Percentiles rank a stretch among this genome's conserved stretches.
Evolutionary conservation across 2,113 vertebrate genomes (phyloP).

Genomic region (Glaucidium brasilianum): DNA sequence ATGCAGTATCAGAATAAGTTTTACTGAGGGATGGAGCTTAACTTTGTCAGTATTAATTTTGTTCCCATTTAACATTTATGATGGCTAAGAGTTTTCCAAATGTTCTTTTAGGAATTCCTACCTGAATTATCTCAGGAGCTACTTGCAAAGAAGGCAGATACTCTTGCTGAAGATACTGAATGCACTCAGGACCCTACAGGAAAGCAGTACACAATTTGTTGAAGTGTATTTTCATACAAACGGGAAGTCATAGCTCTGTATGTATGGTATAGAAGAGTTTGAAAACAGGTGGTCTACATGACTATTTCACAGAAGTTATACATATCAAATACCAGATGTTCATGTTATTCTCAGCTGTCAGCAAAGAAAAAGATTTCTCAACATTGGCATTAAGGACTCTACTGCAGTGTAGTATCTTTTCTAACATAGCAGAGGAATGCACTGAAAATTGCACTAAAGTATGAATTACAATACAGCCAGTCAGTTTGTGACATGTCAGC

Average conservation of each 20-base stretch:
- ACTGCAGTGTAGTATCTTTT: neutral
- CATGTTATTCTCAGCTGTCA: neutral
- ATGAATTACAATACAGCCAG: neutral
- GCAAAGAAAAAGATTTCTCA: neutral
- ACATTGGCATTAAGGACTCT: neutral
- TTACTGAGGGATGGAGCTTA: neutral
- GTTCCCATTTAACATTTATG: neutral
- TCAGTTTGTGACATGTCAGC: neutral
- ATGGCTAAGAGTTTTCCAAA: neutral
- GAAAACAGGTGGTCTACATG: neutral
- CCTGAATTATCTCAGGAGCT: constrained; percentile 93
- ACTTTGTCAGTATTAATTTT: neutral
- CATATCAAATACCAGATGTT: neutral
- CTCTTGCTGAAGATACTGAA: constrained; percentile 95
- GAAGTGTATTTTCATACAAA: neutral
- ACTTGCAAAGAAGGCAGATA: constrained; percentile 94
- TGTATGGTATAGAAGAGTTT: neutral
- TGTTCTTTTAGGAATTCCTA: constrained; percentile 53
- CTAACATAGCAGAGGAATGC: neutral
- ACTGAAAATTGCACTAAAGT: neutral
- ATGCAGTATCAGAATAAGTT: neutral
- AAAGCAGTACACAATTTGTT: neutral
- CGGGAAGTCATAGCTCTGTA: neutral
- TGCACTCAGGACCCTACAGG: constrained; percentile 89
- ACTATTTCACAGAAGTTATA: neutral